Conservation (phyloP, 64 coral and sea anemone genomes). For the Cladopsammia gracilis region DNA sequence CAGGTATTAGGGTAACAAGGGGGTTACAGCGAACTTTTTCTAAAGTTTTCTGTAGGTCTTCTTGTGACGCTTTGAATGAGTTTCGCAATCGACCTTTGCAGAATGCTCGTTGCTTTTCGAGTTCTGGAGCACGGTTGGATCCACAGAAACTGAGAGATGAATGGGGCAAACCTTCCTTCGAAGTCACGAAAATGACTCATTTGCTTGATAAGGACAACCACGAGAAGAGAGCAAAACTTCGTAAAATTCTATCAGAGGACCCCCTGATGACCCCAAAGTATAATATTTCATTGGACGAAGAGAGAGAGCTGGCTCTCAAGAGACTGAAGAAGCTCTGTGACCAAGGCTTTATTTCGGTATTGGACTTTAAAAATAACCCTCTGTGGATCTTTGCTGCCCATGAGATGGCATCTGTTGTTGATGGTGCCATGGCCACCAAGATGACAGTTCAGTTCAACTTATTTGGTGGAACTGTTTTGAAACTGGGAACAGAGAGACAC, state of each 20-base stretch:
- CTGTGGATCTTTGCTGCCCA: conserved; percentile 74
- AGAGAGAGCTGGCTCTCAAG: conserved; percentile 62
- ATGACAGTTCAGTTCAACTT: conserved; percentile 90
- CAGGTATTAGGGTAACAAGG: not conserved
- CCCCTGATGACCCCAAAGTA: conserved; percentile 72
- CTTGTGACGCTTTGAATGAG: not conserved
- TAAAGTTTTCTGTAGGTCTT: not conserved
- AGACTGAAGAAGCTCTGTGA: conserved; percentile 73
- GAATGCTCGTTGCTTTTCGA: conserved; percentile 24
- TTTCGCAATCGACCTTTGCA: not conserved
- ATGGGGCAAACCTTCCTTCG: conserved; percentile 71
- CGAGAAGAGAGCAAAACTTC: conserved; percentile 62
- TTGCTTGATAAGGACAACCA: conserved; percentile 76
- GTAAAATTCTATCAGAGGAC: conserved; percentile 76
- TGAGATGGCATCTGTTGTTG: conserved; percentile 59
- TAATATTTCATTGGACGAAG: conserved; percentile 78
- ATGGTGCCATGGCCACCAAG: conserved; percentile 80
- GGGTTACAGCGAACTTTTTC: conserved; percentile 9
- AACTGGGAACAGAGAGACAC: conserved; percentile 79
- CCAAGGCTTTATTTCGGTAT: conserved; percentile 71
- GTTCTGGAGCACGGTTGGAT: not conserved
- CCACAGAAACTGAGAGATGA: conserved; percentile 59
- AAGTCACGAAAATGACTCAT: conserved; percentile 60
- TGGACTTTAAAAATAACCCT: conserved; percentile 75
- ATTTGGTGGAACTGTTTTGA: conserved; percentile 82